Percentiles rank a stretch among this genome's conserved stretches.
Evolutionary conservation across 1,140 invertebrate species (phyloP).

Genomic region (Chrysomallon squamiferum): DNA sequence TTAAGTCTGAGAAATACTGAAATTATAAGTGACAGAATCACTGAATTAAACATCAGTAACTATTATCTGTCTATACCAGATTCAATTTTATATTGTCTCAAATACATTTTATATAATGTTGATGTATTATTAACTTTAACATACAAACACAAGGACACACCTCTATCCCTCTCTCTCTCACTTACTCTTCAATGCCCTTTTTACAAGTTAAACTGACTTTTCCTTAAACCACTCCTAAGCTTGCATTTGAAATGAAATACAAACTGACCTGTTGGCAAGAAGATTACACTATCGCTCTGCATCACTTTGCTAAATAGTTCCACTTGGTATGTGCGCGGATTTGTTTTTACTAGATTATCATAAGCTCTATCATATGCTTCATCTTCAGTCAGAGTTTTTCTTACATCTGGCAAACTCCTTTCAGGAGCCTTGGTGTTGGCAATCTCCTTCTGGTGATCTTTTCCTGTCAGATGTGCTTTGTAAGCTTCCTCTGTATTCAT

Average conservation of each 20-base stretch:
- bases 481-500: constrained; percentile 44
- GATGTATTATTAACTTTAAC: too few species aligned
- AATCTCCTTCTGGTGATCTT: constrained; percentile 30
- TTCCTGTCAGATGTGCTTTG: constrained; percentile 33
- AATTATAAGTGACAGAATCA: too few species aligned
- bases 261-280: constrained; percentile 56
- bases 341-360: constrained; percentile 18
- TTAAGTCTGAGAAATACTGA: too few species aligned
- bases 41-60: too few species aligned
- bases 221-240: too few species aligned
- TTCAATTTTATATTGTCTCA: too few species aligned
- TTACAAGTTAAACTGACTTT: background rate
- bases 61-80: too few species aligned
- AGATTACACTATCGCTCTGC: constrained; percentile 44
- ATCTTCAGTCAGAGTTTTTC: constrained; percentile 2
- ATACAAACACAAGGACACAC: too few species aligned
- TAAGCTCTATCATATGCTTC: background rate
- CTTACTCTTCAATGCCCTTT: too few species aligned
- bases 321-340: constrained; percentile 48
- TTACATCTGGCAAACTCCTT: constrained; percentile 17
- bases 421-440: constrained; percentile 28
- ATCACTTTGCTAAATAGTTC: constrained; percentile 49
- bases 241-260: too few species aligned
- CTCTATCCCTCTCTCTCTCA: too few species aligned
- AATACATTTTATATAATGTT: too few species aligned